phyloP scores from a whole-genome alignment of 92 coral and sea anemone genomes.

The Palythoa caribaeorum region DNA sequence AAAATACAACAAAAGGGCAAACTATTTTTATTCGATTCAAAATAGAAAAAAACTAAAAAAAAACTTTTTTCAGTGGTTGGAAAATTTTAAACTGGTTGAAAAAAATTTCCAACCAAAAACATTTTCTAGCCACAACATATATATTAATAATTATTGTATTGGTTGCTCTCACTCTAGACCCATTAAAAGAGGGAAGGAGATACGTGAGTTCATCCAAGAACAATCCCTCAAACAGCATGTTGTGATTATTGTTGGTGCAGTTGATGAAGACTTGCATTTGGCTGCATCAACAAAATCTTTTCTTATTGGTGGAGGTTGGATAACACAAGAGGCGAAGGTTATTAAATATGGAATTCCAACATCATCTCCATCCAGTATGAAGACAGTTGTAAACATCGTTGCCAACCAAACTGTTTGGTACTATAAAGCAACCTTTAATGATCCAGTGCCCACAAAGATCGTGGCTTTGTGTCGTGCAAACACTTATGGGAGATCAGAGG shows the following conservation, averaged over 20 bases:
- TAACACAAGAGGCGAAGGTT: not conserved
- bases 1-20: too few relatives aligned
- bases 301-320: constrained; percentile 64
- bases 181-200: not conserved
- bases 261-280: constrained; percentile 47
- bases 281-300: constrained; percentile 63
- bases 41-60: too few relatives aligned
- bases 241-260: constrained; percentile 61
- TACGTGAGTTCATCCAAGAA: constrained; percentile 9
- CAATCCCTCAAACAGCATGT: not conserved
- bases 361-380: constrained; percentile 52
- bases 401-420: constrained; percentile 61
- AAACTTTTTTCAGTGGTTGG: too few relatives aligned
- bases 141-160: too few relatives aligned
- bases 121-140: too few relatives aligned
- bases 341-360: not conserved
- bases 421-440: constrained; percentile 17
- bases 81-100: too few relatives aligned
- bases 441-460: constrained; percentile 58
- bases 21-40: too few relatives aligned
- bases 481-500: constrained; percentile 18
- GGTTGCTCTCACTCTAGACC: not conserved
- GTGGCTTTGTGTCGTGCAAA: constrained; percentile 55
- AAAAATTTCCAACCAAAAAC: too few relatives aligned
- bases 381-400: constrained; percentile 27